Evolutionary conservation across 2,797 vertebrate species (phyloP).

Genomic region (Sternotherus odoratus): DNA sequence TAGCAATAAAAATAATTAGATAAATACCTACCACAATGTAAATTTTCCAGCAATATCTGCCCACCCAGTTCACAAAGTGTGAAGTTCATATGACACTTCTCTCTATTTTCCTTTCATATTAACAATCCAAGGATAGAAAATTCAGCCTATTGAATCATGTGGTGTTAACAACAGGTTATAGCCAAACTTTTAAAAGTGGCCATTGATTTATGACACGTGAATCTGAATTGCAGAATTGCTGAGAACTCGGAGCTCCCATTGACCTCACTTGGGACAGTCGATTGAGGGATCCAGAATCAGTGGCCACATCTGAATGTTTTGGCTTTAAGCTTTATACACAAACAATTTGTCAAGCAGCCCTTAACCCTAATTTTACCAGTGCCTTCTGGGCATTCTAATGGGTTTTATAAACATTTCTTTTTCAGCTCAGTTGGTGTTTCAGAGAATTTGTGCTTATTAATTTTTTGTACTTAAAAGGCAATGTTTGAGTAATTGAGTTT

Average conservation of each 20-base stretch:
- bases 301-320: neutral
- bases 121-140: neutral
- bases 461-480: conserved; percentile 70
- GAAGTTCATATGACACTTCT: neutral
- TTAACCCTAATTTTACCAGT: neutral
- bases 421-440: conserved; percentile 15
- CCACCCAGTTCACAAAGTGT: neutral
- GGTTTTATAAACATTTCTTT: conserved; percentile 47
- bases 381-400: neutral
- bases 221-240: neutral
- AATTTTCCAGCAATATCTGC: neutral
- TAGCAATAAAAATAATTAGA: neutral
- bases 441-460: conserved; percentile 27
- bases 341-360: neutral
- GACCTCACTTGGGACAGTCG: neutral
- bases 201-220: neutral
- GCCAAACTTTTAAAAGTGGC: neutral
- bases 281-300: neutral
- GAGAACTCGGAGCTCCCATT: neutral
- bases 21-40: neutral
- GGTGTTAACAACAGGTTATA: neutral
- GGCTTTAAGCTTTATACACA: neutral
- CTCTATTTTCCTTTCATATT: neutral
- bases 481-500: conserved; percentile 56
- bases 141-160: neutral